These are phyloP conservation scores for Drosophila pachea DNA, from an alignment of 1,140 invertebrate species.

Conservation along the genomic window DNA sequence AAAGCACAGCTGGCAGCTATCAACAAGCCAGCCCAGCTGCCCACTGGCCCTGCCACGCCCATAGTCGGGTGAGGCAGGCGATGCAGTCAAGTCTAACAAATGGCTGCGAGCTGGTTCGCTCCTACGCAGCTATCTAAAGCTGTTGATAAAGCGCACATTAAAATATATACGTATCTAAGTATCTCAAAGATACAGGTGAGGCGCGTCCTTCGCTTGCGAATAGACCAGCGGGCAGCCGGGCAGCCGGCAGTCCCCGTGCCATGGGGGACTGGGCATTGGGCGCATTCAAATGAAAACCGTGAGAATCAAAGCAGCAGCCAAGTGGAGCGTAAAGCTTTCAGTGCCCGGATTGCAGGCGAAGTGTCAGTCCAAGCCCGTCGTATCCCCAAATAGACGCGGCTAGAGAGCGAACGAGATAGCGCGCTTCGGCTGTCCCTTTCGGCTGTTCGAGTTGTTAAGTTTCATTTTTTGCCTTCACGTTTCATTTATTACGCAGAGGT, in stretches of 20 bases:
- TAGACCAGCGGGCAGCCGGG: constrained; percentile 1
- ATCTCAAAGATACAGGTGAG: constrained; percentile 64
- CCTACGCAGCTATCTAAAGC: constrained; percentile 58
- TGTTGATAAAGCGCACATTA: constrained; percentile 76
- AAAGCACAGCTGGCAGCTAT: constrained; percentile 52
- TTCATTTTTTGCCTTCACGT: constrained; percentile 60
- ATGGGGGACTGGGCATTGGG: constrained; percentile 4
- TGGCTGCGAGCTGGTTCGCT: constrained; percentile 34
- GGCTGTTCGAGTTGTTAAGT: constrained; percentile 53
- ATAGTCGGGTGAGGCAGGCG: constrained; percentile 21
- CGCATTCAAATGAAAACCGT: constrained; percentile 74
- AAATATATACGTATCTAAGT: constrained; percentile 74
- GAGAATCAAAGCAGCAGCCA: constrained; percentile 73
- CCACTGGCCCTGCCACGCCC: constrained; percentile 12
- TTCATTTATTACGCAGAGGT: constrained; percentile 68
- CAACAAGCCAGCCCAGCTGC: constrained; percentile 29
- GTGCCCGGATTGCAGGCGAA: constrained; percentile 44
- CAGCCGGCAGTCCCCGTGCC: too few species aligned
- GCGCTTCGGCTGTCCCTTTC: constrained; percentile 37
- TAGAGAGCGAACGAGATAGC: too few species aligned
- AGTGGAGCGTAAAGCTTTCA: constrained; percentile 74
- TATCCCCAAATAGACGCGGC: neutral
- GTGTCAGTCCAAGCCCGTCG: constrained; percentile 14
- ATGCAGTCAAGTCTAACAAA: constrained; percentile 55
- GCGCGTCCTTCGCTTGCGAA: constrained; percentile 47